Evolutionary conservation across 2,888 invertebrate genomes (phyloP), one percentile per base, ranked within the genome.

Genomic region (Ditula angustiorana): DNA sequence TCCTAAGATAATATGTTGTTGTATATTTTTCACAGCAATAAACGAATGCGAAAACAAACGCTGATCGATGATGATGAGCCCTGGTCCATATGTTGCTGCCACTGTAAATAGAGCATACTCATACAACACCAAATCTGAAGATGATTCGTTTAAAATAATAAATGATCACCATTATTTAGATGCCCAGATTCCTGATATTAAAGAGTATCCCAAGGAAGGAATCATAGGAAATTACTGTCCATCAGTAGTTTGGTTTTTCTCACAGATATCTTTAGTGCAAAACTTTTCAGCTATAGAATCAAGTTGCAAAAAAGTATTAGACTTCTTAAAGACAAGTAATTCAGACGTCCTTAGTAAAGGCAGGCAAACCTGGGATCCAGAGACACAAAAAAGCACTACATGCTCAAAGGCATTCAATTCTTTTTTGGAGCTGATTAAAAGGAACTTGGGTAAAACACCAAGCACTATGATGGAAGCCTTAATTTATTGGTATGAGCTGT

Each of bases 271-370:
- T 28, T 8, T 49, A 8, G 16, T 49, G 2, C 5, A 26, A 8
- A 49, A 49, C 5, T 26, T 49, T 13, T 7, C 7, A 0, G 23
- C 26, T 2, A 49, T 49, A n/a, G 47, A n/a, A 1, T 0, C 2
- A 4, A 3, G 24, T 47, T 2, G 3, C 3, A n/a, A n/a, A 5
- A 24, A 24, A n/a, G 24, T 24, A 24, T 5, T 47, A 24, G 24
- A 26, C 5, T 47, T 23, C 16, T 7, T 49, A 1, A 49, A 49
- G 10, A 8, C 26, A 1, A 58, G 33, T 5, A 58, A 58, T 13
- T 58, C 58, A 10, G 58, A 58, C 23, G 47, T 58, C 1, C 13
- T 56, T 16, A 56, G 41, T 41, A 37, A 41, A n/a, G 55, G 55
- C 0, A 56, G 41, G 16, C 58, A 58, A 24, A 58, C 58, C 1